These are phyloP conservation scores for Tetragnatha montana DNA, from an alignment of 2,888 invertebrate species.

Conservation along the genomic window DNA sequence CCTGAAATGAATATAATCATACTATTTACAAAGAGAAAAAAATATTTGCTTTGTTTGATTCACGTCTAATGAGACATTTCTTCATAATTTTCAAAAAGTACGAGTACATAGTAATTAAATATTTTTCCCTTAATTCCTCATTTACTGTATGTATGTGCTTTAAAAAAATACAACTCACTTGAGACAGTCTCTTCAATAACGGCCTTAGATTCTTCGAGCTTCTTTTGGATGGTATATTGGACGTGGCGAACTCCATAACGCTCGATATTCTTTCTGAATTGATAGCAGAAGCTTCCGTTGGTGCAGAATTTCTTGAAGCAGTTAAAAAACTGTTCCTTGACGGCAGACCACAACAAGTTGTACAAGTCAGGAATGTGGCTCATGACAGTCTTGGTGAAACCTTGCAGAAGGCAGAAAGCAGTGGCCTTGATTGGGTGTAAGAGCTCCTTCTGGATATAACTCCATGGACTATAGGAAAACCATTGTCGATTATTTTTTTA, in stretches of 20 bases:
- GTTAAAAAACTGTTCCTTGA: neutral
- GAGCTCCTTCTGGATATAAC: slow-evolving; percentile 5
- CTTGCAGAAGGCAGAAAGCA: neutral
- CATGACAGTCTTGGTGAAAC: neutral
- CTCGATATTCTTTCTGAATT: neutral
- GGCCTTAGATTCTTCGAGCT: neutral
- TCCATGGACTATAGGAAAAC: slow-evolving; percentile 16
- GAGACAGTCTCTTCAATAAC: neutral
- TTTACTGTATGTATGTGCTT: too few species aligned
- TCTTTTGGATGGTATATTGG: neutral
- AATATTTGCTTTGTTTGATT: neutral
- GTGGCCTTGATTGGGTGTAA: slow-evolving; percentile 1
- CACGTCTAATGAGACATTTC: neutral
- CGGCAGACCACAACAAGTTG: neutral
- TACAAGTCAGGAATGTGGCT: slow-evolving; percentile 24
- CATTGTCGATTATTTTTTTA: neutral
- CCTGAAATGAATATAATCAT: neutral
- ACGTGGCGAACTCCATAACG: slow-evolving; percentile 7
- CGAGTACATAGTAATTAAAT: neutral
- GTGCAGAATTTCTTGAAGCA: slow-evolving; percentile 38
- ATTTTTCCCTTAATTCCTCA: too few species aligned
- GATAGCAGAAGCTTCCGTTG: slow-evolving; percentile 33
- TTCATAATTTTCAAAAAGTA: neutral
- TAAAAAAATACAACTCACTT: neutral
- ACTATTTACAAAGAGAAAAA: neutral